Evolutionary conservation across 2,113 vertebrate species (phyloP).

Genomic region (Meles meles): DNA sequence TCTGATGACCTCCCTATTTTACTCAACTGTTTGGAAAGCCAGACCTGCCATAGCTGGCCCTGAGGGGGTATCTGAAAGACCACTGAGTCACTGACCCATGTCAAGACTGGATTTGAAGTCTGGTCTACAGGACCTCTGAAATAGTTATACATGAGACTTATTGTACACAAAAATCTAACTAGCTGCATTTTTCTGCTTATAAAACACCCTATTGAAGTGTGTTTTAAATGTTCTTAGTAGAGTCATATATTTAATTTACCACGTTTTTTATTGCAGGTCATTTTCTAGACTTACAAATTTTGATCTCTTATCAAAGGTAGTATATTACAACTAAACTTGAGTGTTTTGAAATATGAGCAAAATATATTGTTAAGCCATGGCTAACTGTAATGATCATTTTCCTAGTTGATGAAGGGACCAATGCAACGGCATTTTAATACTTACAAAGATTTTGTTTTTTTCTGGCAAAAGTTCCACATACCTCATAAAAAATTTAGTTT

Average conservation of each 20-base stretch:
- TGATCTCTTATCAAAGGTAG: slow-evolving; percentile 38
- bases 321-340: slow-evolving; percentile 48
- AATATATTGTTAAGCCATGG: background rate
- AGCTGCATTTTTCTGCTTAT: slow-evolving; percentile 72
- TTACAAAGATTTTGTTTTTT: background rate
- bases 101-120: slow-evolving; percentile 89
- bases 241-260: slow-evolving; percentile 82
- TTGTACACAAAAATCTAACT: slow-evolving; percentile 79
- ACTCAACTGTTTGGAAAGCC: slow-evolving; percentile 82
- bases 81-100: slow-evolving; percentile 92
- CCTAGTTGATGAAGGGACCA: background rate
- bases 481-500: background rate
- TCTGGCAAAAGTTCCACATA: background rate
- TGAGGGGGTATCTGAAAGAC: slow-evolving; percentile 85
- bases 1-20: slow-evolving; percentile 91
- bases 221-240: slow-evolving; percentile 68
- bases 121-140: slow-evolving; percentile 88
- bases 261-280: slow-evolving; percentile 77
- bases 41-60: slow-evolving; percentile 81
- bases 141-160: slow-evolving; percentile 77
- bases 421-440: background rate
- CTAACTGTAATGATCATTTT: background rate
- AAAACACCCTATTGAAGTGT: slow-evolving; percentile 59
- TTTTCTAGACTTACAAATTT: slow-evolving; percentile 75
- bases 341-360: slow-evolving; percentile 39